phyloP scores from a whole-genome alignment of 2,888 invertebrate genomes.

The Spisula subtruncata region DNA sequence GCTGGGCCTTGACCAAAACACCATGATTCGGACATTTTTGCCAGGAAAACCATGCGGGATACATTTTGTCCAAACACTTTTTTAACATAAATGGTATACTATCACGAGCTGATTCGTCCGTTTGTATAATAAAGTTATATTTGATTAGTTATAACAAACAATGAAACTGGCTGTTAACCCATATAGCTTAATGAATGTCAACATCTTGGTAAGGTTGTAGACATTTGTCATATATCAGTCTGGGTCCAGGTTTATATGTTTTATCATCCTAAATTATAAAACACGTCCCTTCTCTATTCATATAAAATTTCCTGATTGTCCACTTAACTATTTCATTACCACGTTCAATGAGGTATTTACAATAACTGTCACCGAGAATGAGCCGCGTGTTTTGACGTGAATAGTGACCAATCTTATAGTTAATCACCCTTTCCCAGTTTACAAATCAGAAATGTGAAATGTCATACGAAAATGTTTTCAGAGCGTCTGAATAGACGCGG shows the following conservation, averaged over 20 bases:
- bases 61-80: too few relatives aligned
- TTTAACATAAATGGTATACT: too few relatives aligned
- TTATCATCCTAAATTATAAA: not conserved
- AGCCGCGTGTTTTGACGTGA: not conserved
- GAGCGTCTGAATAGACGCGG: not conserved
- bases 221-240: not conserved
- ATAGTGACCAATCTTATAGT: conserved; percentile 14
- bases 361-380: not conserved
- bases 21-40: too few relatives aligned
- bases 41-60: too few relatives aligned
- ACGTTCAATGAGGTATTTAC: not conserved
- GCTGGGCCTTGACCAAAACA: too few relatives aligned
- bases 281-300: conserved; percentile 15
- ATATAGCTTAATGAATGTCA: too few relatives aligned
- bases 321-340: not conserved
- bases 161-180: too few relatives aligned
- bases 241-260: not conserved
- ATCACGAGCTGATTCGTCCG: too few relatives aligned
- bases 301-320: conserved; percentile 18
- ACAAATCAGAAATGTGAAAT: conserved; percentile 28
- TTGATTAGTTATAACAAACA: too few relatives aligned
- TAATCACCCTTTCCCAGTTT: conserved; percentile 22
- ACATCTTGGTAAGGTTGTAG: too few relatives aligned
- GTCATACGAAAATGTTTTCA: conserved; percentile 12
- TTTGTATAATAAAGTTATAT: too few relatives aligned